Evolutionary conservation across 2,888 invertebrate genomes (phyloP).

Genomic region (Andrena bucephala): DNA sequence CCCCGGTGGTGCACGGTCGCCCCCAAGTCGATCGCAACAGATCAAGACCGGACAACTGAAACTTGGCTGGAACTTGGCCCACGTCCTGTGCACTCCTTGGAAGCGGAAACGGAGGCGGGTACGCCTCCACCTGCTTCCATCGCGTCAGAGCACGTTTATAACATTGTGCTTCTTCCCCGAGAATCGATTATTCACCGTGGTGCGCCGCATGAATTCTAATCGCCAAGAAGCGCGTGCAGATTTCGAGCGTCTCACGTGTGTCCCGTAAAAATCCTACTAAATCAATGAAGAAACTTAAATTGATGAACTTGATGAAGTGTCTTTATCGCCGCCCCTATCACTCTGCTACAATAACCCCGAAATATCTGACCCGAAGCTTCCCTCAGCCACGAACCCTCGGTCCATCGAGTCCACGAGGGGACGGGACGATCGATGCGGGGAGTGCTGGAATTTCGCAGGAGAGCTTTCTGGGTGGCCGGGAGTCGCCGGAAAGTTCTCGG

Average conservation of each 20-base stretch:
- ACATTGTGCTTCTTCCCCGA: background rate
- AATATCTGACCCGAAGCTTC: background rate
- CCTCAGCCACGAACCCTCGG: background rate
- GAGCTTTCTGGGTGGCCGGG: background rate
- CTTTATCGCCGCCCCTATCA: background rate
- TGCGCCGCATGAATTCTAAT: too few relatives aligned
- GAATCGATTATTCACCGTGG: too few relatives aligned
- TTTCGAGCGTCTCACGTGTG: too few relatives aligned
- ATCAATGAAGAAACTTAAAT: too few relatives aligned
- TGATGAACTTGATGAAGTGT: too few relatives aligned
- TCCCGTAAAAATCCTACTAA: too few relatives aligned
- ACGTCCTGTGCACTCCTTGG: constrained; percentile 43
- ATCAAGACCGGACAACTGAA: constrained; percentile 57
- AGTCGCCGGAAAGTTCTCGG: background rate
- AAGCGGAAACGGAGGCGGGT: constrained; percentile 20
- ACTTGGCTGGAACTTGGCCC: constrained; percentile 58
- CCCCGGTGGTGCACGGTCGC: background rate
- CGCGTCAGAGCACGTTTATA: constrained; percentile 8
- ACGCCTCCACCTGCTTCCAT: constrained; percentile 6
- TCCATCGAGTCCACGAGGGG: background rate
- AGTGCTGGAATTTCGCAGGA: background rate
- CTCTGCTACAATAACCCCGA: background rate
- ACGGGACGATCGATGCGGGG: background rate
- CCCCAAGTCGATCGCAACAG: constrained; percentile 54
- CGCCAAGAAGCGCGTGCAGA: too few relatives aligned